Evolutionary conservation across 2,113 vertebrate genomes (phyloP).

Genomic region (Tachycineta bicolor): DNA sequence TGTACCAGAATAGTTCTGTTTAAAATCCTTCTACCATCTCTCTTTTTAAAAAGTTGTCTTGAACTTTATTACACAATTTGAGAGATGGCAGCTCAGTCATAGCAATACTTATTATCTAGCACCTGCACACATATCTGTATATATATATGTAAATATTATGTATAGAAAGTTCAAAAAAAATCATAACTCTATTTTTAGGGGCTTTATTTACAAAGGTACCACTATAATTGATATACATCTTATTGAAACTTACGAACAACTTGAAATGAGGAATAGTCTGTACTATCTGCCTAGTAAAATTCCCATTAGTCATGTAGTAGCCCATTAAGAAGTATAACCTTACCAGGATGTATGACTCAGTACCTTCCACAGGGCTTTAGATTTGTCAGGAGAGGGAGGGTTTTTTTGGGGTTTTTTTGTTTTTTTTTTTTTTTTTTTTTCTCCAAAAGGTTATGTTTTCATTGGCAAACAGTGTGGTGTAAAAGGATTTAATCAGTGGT

Average conservation of each 20-base stretch:
- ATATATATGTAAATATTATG: background rate
- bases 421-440: background rate
- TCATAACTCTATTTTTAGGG: background rate
- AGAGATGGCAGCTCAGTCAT: background rate
- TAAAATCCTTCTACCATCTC: background rate
- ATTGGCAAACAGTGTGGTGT: background rate
- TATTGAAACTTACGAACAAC: background rate
- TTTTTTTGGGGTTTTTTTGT: too few relatives aligned
- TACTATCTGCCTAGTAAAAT: background rate
- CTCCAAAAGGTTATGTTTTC: background rate
- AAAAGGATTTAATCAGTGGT: slow-evolving; percentile 21
- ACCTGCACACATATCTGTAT: background rate
- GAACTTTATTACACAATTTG: background rate
- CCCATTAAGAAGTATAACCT: background rate
- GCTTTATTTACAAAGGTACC: background rate
- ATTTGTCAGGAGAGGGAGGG: background rate
- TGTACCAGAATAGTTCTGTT: background rate
- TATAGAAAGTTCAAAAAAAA: background rate
- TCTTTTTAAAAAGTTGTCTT: background rate
- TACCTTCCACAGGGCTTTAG: background rate
- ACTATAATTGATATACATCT: background rate
- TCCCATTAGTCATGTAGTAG: background rate
- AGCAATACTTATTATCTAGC: background rate
- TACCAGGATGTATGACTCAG: background rate
- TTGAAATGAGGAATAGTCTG: background rate